A percentile compares a stretch with the other conserved stretches of the same genome.
Evolutionary conservation across 2,888 invertebrate species (phyloP).

Genomic region (Nasonia oneida): DNA sequence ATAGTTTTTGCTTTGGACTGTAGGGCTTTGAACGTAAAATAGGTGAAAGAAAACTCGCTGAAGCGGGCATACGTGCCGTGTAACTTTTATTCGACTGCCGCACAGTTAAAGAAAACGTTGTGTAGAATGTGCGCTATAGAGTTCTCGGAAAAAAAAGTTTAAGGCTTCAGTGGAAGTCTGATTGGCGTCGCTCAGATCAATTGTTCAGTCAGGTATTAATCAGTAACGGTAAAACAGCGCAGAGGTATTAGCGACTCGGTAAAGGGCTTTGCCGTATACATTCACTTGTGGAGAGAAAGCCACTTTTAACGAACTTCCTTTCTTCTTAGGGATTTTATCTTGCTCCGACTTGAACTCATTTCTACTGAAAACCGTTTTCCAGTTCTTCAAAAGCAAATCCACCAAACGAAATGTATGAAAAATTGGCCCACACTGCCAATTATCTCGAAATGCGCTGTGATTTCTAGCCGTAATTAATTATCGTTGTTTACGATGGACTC

Average conservation of each 20-base stretch:
- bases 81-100: neutral
- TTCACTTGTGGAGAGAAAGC: neutral
- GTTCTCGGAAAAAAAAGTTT: slow-evolving; percentile 17
- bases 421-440: neutral
- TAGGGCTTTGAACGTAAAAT: neutral
- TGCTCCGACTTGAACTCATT: neutral
- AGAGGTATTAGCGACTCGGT: neutral
- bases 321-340: neutral
- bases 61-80: neutral
- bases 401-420: neutral
- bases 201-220: slow-evolving; percentile 16
- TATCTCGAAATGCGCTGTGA: neutral
- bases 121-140: neutral
- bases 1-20: neutral
- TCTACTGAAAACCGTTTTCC: neutral
- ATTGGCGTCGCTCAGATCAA: slow-evolving; percentile 10
- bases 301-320: neutral
- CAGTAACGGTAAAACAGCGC: neutral
- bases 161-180: neutral
- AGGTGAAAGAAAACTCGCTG: neutral
- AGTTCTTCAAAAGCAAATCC: neutral
- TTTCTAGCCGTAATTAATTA: neutral
- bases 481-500: neutral
- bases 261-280: neutral
- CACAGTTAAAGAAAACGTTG: neutral